Conservation (phyloP, 2,888 invertebrate species). For the Cosmia pyralina region DNA sequence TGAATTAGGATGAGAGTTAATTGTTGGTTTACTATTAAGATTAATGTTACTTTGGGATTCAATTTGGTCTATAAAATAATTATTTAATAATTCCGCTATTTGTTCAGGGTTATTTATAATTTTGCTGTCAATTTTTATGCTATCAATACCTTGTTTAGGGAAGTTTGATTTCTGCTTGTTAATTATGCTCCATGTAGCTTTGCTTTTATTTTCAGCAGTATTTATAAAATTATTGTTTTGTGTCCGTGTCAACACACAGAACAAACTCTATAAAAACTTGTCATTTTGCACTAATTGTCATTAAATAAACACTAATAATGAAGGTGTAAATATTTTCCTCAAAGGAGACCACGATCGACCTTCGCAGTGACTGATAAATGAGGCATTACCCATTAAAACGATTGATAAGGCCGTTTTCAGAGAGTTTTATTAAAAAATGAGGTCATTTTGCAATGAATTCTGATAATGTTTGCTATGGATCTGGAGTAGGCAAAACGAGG, state of each 20-base stretch:
- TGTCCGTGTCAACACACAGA: constrained; percentile 16
- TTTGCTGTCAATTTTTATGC: too few species aligned
- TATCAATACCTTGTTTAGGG: too few species aligned
- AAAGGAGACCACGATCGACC: constrained; percentile 62
- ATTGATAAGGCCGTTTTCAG: constrained; percentile 39
- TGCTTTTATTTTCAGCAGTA: too few species aligned
- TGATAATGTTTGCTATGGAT: constrained; percentile 5
- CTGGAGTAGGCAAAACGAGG: background rate
- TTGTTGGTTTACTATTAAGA: too few species aligned
- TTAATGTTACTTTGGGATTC: too few species aligned
- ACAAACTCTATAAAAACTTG: constrained; percentile 29
- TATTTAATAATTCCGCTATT: too few species aligned
- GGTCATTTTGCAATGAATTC: constrained; percentile 1
- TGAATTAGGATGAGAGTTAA: too few species aligned
- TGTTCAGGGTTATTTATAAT: too few species aligned
- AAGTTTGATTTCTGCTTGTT: too few species aligned
- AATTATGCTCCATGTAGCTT: too few species aligned
- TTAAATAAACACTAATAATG: constrained; percentile 32
- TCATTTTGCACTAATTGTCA: constrained; percentile 23
- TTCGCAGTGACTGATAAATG: constrained; percentile 65
- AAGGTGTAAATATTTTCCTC: constrained; percentile 64
- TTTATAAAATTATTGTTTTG: too few species aligned
- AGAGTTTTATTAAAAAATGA: constrained; percentile 21
- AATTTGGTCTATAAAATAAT: too few species aligned
- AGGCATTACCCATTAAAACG: constrained; percentile 22